Evolutionary conservation across 2,113 vertebrate genomes (phyloP), one percentile per base, ranked within the genome.

Genomic region (Haemorhous mexicanus): DNA sequence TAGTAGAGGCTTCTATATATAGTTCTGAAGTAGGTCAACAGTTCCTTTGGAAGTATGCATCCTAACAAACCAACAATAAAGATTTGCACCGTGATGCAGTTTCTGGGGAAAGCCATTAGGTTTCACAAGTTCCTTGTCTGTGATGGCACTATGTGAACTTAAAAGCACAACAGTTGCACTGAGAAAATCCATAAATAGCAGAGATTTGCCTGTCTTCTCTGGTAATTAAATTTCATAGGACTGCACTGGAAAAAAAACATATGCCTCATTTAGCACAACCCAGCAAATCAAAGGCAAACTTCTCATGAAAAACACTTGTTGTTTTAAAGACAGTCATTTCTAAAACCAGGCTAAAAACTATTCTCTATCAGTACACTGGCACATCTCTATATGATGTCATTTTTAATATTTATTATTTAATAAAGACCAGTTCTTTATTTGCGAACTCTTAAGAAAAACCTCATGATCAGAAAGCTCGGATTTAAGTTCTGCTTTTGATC

Each of bases 11-110:
- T 84, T 89, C 14, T 66, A 52, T 13, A 87, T 46, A 19, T 56
- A 76, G 55, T 91, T 95, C 85, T 94, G 69, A 96, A 94, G 39
- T 75, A 94, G 55, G 44, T 94, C 79, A 90, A 91, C 84, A 96
- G 72, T 93, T 68, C 37, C 37, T 95, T 95, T 94, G 77, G 73
- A 94, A 91, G 11, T 37, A 19, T 61, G 50, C 23, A 68, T 77
- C 50, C 67, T 73, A 90, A 61, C 10, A 81, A 81, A 84, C 17
- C 9, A 70, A 81, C 21, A 94, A 64, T 27, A 87, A 82, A 84
- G 67, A 78, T 56, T 69, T 37, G 33, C 53, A 67, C 21, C 53
- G 10, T 87, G 80, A 75, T 87, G 15, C 50, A 95, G 16, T 93
- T 88, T 97, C 13, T 11, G 84, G 58, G 16, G 39, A 94, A 83